Evolutionary conservation across 2,888 invertebrate genomes (phyloP), one percentile per base, ranked within the genome.

Genomic region (Zygothrica quintamaculata): DNA sequence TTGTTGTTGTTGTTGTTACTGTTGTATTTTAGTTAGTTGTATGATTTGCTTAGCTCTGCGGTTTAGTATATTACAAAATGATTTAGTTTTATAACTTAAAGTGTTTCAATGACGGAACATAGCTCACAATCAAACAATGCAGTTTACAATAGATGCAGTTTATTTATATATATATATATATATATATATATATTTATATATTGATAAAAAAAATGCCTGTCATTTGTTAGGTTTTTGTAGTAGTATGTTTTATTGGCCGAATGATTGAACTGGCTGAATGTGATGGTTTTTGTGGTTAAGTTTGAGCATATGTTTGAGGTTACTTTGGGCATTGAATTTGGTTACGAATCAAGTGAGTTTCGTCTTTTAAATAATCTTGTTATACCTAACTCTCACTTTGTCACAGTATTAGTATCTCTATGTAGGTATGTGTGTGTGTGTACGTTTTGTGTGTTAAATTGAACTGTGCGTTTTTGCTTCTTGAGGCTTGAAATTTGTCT

Each of bases 51-150:
- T 66, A 58, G 53, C 37, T 42, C 64, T 57, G 50, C 40, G 53
- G 55, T 69, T 74, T 82, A 82, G 76, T 85, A 85, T 80, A 76
- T 85, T 85, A 80, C 85, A 85, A 73, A 85, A 70, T 76, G 68
- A 80, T 76, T 76, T 61, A 69, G 76, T 22, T 72, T n/a, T 61
- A 61, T 73, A 65, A 80, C 74, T 48, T 81, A 78, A 75, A 66
- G 33, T 62, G 37, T 43, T 29, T 40, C 12, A 73, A 59, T 82
- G 43, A 43, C 52, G 84, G 77, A 86, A 82, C 82, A 80, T 74
- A 65, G 72, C 84, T 86, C 82, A 86, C 81, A 82, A 82, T 82
- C 77, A 84, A 82, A 85, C 68, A 78, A 80, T 80, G 65, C 57
- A 68, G 53, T 76, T 85, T 65, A 75, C 77, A 77, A 66, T 65